A percentile compares a stretch with the other conserved stretches of the same genome.
Evolutionary conservation across 2,797 vertebrate genomes (phyloP).

Genomic region (Synanceia verrucosa): DNA sequence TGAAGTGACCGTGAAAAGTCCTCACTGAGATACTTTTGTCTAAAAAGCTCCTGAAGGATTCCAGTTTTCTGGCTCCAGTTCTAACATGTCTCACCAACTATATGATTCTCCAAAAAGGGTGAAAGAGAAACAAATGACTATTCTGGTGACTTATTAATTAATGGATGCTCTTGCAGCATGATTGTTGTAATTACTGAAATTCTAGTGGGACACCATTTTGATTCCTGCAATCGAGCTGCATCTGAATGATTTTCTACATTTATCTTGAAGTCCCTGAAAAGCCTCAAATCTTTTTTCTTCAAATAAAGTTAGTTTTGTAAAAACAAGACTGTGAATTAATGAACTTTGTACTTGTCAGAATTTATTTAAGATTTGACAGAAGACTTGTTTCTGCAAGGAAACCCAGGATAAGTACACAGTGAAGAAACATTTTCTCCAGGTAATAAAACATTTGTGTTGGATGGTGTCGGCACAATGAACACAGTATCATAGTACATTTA

Average conservation of each 20-base stretch:
- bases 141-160: background rate
- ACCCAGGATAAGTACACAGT: constrained; percentile 19
- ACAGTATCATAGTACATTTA: constrained; percentile 7
- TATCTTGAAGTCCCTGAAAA: constrained; percentile 31
- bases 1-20: background rate
- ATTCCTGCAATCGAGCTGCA: constrained; percentile 6
- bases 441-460: constrained; percentile 41
- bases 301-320: constrained; percentile 77
- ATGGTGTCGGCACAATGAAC: constrained; percentile 23
- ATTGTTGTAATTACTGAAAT: background rate
- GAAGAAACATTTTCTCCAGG: constrained; percentile 1
- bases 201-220: background rate
- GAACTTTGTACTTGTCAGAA: background rate
- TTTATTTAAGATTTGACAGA: constrained; percentile 67
- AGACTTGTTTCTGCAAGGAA: constrained; percentile 24
- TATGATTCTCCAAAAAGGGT: constrained; percentile 90
- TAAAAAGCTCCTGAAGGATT: constrained; percentile 91
- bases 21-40: background rate
- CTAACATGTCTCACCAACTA: constrained; percentile 90
- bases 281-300: constrained; percentile 42
- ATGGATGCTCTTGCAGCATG: background rate
- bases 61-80: constrained; percentile 84
- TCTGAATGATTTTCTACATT: constrained; percentile 68
- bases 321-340: background rate
- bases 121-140: constrained; percentile 45